A percentile compares a stretch with the other conserved stretches of the same genome.
Conservation (phyloP, 2,888 invertebrate species). For the Amphipyra tragopoginis region DNA sequence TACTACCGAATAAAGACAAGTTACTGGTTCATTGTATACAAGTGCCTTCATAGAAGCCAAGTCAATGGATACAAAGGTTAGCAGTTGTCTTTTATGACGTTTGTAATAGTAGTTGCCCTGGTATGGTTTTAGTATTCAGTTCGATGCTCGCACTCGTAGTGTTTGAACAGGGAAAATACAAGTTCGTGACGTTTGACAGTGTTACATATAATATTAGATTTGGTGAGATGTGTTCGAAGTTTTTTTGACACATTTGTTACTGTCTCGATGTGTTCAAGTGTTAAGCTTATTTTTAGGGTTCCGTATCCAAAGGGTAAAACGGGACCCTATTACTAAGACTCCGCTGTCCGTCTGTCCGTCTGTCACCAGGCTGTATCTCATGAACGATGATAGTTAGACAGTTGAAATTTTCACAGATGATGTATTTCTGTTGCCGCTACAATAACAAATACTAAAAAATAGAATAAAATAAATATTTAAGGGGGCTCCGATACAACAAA, state of each 20-base stretch:
- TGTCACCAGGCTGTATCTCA: no score
- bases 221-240: background rate
- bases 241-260: constrained; percentile 8
- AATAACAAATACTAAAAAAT: no score
- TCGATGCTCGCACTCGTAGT: constrained; percentile 29
- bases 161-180: constrained; percentile 43
- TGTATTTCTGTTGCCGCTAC: no score
- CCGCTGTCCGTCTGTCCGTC: no score
- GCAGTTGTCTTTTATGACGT: constrained; percentile 39
- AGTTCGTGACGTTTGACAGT: constrained; percentile 43
- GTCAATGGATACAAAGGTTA: constrained; percentile 32
- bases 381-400: no score
- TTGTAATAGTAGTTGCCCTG: constrained; percentile 29
- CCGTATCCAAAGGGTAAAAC: no score
- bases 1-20: constrained; percentile 28
- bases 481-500: no score
- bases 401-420: no score
- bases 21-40: constrained; percentile 33
- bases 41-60: constrained; percentile 26
- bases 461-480: no score
- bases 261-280: background rate
- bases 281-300: background rate
- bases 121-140: constrained; percentile 51
- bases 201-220: constrained; percentile 26
- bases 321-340: no score